Evolutionary conservation across 2,797 vertebrate genomes (phyloP).

Genomic region (Sebastes matsubarae): DNA sequence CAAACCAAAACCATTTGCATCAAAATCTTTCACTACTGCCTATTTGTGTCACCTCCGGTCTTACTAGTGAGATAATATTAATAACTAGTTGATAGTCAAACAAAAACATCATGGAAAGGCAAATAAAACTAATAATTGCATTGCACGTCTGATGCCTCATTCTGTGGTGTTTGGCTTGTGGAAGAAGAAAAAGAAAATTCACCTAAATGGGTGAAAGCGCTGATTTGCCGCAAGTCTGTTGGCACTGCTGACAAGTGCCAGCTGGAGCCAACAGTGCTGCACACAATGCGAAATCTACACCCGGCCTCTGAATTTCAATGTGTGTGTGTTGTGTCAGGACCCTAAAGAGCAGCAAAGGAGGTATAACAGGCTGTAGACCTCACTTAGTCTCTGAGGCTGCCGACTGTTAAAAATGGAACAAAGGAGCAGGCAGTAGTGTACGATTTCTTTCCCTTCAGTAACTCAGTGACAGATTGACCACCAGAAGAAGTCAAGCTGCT

Average conservation of each 20-base stretch:
- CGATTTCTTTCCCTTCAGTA: background rate
- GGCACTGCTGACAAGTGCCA: background rate
- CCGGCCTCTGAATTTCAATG: background rate
- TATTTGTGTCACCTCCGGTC: background rate
- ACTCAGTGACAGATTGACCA: conserved; percentile 42
- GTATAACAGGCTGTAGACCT: background rate
- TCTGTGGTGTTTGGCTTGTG: background rate
- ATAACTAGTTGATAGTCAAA: background rate
- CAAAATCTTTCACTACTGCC: background rate
- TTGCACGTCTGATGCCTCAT: background rate
- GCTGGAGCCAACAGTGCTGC: background rate
- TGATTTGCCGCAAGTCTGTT: background rate
- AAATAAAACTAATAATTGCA: no score
- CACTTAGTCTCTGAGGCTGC: background rate
- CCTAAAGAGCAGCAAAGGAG: conserved; percentile 7
- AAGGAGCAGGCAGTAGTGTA: background rate
- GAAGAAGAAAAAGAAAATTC: background rate
- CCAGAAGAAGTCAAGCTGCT: conserved; percentile 11
- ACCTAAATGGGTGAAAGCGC: background rate
- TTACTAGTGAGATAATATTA: no score
- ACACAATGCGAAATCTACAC: background rate
- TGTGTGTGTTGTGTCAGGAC: background rate
- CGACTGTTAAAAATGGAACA: background rate
- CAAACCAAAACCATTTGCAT: background rate
- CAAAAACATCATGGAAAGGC: no score